Evolutionary conservation across 1,140 invertebrate genomes (phyloP).

Genomic region (Heliconius hermathena): DNA sequence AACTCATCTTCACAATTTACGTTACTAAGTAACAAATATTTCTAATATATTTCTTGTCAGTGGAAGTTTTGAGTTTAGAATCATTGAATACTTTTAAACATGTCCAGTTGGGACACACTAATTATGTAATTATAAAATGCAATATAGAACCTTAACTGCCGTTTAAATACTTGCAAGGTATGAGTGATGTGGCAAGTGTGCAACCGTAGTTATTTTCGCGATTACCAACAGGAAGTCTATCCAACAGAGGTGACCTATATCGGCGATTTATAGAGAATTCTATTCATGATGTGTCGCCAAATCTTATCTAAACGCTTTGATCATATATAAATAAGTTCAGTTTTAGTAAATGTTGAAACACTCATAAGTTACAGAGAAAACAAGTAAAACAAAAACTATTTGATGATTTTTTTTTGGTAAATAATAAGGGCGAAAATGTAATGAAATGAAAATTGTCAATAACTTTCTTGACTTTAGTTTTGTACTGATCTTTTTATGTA

Average conservation of each 20-base stretch:
- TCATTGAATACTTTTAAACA: not conserved
- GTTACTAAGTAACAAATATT: no score
- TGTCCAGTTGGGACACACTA: no score
- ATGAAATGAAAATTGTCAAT: no score
- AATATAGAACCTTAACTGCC: not conserved
- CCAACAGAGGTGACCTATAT: conserved; percentile 38
- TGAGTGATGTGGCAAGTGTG: conserved; percentile 40
- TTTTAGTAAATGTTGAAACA: not conserved
- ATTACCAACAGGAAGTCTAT: conserved; percentile 37
- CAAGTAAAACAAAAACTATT: no score
- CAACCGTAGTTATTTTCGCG: conserved; percentile 35
- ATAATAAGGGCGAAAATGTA: no score
- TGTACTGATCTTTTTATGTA: no score
- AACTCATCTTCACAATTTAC: no score
- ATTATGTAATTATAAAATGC: not conserved
- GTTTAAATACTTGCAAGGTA: not conserved
- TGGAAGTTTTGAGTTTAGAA: no score
- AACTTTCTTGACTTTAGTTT: no score
- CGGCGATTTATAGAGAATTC: conserved; percentile 32
- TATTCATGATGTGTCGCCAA: conserved; percentile 29
- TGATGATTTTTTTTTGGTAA: no score
- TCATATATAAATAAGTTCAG: not conserved
- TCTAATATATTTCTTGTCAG: no score
- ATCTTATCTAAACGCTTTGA: not conserved
- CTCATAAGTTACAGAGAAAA: not conserved